Evolutionary conservation across 2,113 vertebrate species (phyloP), one percentile per base, ranked within the genome.

Genomic region (Furnarius figulus): DNA sequence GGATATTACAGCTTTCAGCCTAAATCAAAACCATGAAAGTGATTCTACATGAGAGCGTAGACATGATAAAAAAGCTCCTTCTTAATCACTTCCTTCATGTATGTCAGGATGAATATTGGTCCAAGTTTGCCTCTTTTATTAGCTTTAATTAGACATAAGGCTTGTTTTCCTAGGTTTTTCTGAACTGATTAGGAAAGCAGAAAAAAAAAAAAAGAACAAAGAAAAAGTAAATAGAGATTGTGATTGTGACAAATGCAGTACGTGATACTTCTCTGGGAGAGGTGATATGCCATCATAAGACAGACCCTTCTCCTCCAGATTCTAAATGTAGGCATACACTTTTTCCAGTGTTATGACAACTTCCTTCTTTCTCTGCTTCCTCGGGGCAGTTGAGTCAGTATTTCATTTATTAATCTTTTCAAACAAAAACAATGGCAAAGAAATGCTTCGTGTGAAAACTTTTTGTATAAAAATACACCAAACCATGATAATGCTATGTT

Each of bases 51-150:
- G 4, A 50, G 3, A 50, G 11, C 27, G 14, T 13, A 53, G 12
- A 18, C 14, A 6, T 63, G 18, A 17, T 14, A 46, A 6, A 70
- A 70, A 52, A 9, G 4, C 12, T 61, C 23, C 6, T 53, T 55
- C 21, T 39, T 27, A 56, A 59, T 6, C 5, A 76, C 22, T 31
- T 89, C 20, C 5, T 52, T 80, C 27, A 28, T 1, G 7, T 19
- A 5, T 21, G 78, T 4, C 8, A 56, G 6, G 15, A 44, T 35
- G 19, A 66, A 4, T 30, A 13, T 24, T 0, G 0, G 7, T 63
- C 7, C 23, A 53, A 1, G 10, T 81, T 81, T 91, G 5, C 2
- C 13, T 47, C 6, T 39, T 90, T 59, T 37, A 12, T 40, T 67
- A n/a, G 6, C n/a, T 47, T 67, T 39, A 44, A 40, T 53, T 80